A percentile compares a stretch with the other conserved stretches of the same genome.
phyloP scores from a whole-genome alignment of 2,888 invertebrate species.

The Crossocerus cetratus region DNA sequence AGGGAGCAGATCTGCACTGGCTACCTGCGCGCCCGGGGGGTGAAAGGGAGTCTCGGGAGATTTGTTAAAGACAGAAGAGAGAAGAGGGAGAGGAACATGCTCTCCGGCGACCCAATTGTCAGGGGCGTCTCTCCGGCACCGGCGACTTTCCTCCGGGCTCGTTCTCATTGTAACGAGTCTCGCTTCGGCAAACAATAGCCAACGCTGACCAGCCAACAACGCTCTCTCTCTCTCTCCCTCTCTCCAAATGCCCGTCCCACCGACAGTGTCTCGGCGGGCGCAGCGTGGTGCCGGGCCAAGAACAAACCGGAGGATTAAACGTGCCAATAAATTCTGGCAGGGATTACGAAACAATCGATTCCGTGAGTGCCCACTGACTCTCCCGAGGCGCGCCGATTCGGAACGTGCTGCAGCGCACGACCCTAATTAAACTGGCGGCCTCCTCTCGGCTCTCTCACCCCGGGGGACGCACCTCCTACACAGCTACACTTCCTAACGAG shows the following conservation, averaged over 20 bases:
- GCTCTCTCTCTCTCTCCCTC: conserved; percentile 15
- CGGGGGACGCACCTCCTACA: background rate
- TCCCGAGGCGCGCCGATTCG: background rate
- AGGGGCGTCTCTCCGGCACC: conserved; percentile 9
- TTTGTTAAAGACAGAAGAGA: conserved; percentile 14
- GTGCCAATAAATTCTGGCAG: conserved; percentile 42
- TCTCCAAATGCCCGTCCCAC: background rate
- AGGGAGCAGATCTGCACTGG: background rate
- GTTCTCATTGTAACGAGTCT: conserved; percentile 26
- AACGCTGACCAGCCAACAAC: background rate
- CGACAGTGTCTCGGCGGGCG: background rate
- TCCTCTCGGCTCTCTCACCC: too few species aligned
- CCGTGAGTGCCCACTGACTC: background rate
- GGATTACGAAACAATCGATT: conserved; percentile 37
- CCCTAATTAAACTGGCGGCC: conserved; percentile 20
- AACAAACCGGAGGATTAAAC: conserved; percentile 27
- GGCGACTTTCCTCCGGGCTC: background rate
- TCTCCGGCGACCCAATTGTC: conserved; percentile 36
- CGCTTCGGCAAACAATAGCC: conserved; percentile 21
- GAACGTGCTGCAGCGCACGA: conserved; percentile 3
- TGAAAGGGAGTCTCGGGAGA: background rate
- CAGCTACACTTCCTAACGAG: background rate
- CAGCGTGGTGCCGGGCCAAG: conserved; percentile 22
- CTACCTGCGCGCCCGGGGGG: conserved; percentile 2
- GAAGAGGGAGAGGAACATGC: background rate